Evolutionary conservation across 2,113 vertebrate species (phyloP), one percentile per base, ranked within the genome.

Genomic region (Chlamydotis undulata): DNA sequence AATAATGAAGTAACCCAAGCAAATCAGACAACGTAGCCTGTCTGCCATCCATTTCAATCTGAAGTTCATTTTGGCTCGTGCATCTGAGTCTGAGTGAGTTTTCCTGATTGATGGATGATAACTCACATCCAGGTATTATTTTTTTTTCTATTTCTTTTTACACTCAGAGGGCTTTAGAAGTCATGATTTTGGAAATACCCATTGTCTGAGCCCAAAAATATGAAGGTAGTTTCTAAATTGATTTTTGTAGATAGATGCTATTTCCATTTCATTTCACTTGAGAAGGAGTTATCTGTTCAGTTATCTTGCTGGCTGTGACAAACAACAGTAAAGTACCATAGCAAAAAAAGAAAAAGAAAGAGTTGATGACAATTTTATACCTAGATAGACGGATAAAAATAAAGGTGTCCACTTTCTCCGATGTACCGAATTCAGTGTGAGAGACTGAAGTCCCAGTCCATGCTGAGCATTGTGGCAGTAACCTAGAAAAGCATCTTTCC

Each of bases 251-350:
- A 90, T 56, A 86, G 61, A 61, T 82, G 35, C 65, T 93, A 68
- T 92, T 97, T 97, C 77, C 87, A 77, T 89, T 96, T 97, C 83
- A 96, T 93, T 97, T 96, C 60, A 85, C 94, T 81, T 82, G 93
- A 96, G 94, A 92, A 93, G 88, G 91, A 89, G 73, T 73, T 92
- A 89, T 60, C 65, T 89, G 63, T 93, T 96, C 92, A 64, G 74
- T 90, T 94, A 78, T n/a, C 67, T 76, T 63, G 21, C 64, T 93
- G 82, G 76, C 84, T 76, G 71, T 63, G 47, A 74, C 45, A 86
- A 81, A 77, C 74, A 81, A 56, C 39, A 95, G 73, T 55, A 61
- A 92, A 91, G 91, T 63, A 74, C 45, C 41, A 43, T 14, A 70
- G 52, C 1, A 19, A 43, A 82, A 43, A 23, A 2, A 7, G 25